phyloP scores from a whole-genome alignment of 1,140 invertebrate genomes.

The Argopecten irradians region DNA sequence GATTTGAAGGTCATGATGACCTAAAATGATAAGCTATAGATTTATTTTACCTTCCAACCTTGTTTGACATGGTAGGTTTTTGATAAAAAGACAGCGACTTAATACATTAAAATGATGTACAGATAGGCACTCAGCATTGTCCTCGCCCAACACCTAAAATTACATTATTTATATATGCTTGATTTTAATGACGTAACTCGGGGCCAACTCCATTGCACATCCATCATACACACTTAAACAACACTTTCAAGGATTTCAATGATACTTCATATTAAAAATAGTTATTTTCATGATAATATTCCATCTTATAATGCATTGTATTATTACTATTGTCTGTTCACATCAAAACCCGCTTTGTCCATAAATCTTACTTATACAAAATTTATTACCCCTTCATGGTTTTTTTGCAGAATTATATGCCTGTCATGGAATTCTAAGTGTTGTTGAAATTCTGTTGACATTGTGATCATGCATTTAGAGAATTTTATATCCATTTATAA shows the following conservation, averaged over 20 bases:
- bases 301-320: too few species aligned
- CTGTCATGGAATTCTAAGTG: too few species aligned
- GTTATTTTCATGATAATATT: too few species aligned
- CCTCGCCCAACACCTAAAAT: not conserved
- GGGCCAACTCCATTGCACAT: not conserved
- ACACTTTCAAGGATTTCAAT: not conserved
- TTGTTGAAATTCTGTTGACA: too few species aligned
- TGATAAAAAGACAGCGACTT: slow-evolving; percentile 11
- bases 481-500: too few species aligned
- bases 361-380: too few species aligned
- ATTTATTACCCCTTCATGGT: too few species aligned
- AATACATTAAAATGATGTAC: slow-evolving; percentile 4
- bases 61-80: slow-evolving; percentile 15
- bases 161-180: not conserved
- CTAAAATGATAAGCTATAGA: slow-evolving; percentile 22
- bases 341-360: too few species aligned
- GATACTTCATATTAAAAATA: not conserved
- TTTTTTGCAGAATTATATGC: too few species aligned
- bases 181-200: not conserved
- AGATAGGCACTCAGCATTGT: not conserved
- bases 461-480: too few species aligned
- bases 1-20: slow-evolving; percentile 5
- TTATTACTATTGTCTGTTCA: too few species aligned
- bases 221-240: not conserved
- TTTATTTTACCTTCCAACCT: not conserved